Evolutionary conservation across 2,888 invertebrate genomes (phyloP).

Genomic region (Platycheirus albimanus): DNA sequence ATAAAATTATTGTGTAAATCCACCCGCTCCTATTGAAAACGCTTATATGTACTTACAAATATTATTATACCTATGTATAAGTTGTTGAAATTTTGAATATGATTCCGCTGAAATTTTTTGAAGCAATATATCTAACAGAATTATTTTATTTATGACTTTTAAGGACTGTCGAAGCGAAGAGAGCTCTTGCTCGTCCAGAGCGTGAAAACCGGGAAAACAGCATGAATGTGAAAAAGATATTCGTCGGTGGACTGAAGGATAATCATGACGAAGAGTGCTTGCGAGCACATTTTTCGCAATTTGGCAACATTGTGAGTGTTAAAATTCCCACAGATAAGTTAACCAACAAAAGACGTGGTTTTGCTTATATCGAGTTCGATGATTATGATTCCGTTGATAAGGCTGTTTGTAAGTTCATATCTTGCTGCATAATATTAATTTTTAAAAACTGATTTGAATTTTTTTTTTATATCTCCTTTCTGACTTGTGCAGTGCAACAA

Average conservation of each 20-base stretch:
- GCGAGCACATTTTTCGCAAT: slow-evolving; percentile 90
- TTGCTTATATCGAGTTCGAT: slow-evolving; percentile 98
- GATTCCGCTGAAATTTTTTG: too few species aligned
- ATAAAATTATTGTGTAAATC: too few species aligned
- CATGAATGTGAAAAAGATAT: slow-evolving; percentile 96
- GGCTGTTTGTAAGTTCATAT: slow-evolving; percentile 94
- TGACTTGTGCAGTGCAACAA: slow-evolving; percentile 89
- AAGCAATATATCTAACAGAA: too few species aligned
- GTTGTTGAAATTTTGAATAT: too few species aligned
- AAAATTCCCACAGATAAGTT: slow-evolving; percentile 96
- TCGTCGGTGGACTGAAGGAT: slow-evolving; percentile 96
- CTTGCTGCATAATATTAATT: too few species aligned
- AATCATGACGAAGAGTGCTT: slow-evolving; percentile 95
- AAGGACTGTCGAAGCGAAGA: slow-evolving; percentile 96
- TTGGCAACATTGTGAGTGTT: slow-evolving; percentile 91
- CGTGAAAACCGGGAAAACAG: slow-evolving; percentile 95
- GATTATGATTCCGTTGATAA: slow-evolving; percentile 99
- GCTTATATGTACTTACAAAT: too few species aligned
- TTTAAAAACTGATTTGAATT: not conserved
- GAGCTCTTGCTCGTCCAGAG: slow-evolving; percentile 96
- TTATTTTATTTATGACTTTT: too few species aligned
- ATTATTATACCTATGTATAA: too few species aligned
- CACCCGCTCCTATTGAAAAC: too few species aligned
- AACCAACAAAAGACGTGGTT: slow-evolving; percentile 96
- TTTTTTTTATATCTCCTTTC: not conserved